Evolutionary conservation across 2,797 vertebrate genomes (phyloP).

Genomic region (Acipenser ruthenus): DNA sequence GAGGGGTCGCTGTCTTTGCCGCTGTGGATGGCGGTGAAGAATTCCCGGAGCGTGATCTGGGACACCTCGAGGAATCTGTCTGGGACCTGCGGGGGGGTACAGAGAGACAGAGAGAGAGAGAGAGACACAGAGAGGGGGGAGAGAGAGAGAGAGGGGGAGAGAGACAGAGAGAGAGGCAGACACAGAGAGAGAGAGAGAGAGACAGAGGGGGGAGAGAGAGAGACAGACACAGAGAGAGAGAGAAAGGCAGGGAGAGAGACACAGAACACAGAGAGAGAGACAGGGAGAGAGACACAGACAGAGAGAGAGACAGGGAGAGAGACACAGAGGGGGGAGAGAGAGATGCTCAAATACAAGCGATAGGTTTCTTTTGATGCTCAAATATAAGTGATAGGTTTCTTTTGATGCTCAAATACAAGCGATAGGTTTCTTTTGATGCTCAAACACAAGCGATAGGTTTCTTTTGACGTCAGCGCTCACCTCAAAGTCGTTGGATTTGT

Average conservation of each 20-base stretch:
- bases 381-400: neutral
- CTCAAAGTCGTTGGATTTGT: constrained; percentile 71
- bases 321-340: neutral
- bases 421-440: neutral
- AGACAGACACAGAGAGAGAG: too few species aligned
- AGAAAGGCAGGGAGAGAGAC: constrained; percentile 15
- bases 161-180: neutral
- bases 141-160: neutral
- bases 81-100: constrained; percentile 47
- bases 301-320: constrained; percentile 20
- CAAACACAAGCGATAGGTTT: neutral
- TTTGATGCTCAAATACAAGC: too few species aligned
- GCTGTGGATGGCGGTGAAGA: constrained; percentile 63
- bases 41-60: constrained; percentile 67
- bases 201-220: constrained; percentile 11
- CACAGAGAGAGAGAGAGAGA: constrained; percentile 36
- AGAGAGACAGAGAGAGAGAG: constrained; percentile 31
- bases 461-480: constrained; percentile 31
- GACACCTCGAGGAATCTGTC: constrained; percentile 66
- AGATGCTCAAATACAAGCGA: neutral
- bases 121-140: constrained; percentile 26
- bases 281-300: constrained; percentile 48
- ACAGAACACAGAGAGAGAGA: constrained; percentile 57
- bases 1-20: constrained; percentile 69
- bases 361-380: too few species aligned